Base-by-base conservation (phyloP, 2,113 vertebrate species). In the Pimephales promelas region DNA sequence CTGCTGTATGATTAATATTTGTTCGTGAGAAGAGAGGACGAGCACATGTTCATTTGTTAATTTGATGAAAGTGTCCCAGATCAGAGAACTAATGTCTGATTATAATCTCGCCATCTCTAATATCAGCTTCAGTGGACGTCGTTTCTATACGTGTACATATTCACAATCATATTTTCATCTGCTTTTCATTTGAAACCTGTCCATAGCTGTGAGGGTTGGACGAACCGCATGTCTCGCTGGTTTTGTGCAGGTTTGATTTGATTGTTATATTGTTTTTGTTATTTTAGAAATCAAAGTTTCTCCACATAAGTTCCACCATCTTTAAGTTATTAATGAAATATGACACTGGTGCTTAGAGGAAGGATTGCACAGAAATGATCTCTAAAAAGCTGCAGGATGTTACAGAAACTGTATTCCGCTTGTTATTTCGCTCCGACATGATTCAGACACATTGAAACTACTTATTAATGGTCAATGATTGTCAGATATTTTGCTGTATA, bases 401-500 rank as follows among this genome's bases (percentile, higher is more conserved):
- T 18, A 18, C 49, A 54, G 20, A 52, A 54, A 54, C 16, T 66
- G 62, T 34, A 1, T 57, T 1, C 2, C 26, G 2, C 45, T 31
- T 28, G 3, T 74, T 10, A 31, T 54, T 56, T n/a, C 11, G 10
- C 10, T 28, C 52, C 28, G 52, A 73, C 45, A 14, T 11, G 14
- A 26, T 9, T 40, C 26, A 13, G 52, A 2, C 49, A 54, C 8
- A 31, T 5, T 5, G 20, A 54, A 56, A 5, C 10, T 34, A 5
- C 36, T 70, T n/a, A 10, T 43, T 0, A 43, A 72, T 40, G 11
- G 68, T 26, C 8, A 45, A 45, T 16, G 68, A 71, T 45, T 45
- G n/a, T 74, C 72, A n/a, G 2, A 68, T 40, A 18, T 74, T 52
- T 40, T 24, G 22, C 31, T 66, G 26, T 66, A 79, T 79, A 49